Percentiles rank a stretch among this genome's conserved stretches.
These are phyloP conservation scores for Saguinus midas DNA, from an alignment of 2,113 vertebrate genomes.

Conservation along the genomic window DNA sequence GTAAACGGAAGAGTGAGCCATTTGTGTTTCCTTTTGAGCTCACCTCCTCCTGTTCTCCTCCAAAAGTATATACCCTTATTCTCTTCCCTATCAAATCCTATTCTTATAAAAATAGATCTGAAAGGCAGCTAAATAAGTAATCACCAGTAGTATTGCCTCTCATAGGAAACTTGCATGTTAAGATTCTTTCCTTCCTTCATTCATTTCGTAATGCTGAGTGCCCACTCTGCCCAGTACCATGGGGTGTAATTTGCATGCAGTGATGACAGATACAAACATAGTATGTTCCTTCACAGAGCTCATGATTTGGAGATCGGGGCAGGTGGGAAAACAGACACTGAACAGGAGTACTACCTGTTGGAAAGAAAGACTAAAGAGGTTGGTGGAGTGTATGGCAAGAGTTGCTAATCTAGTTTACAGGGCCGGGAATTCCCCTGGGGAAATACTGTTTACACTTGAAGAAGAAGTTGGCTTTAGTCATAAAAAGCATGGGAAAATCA, in stretches of 20 bases:
- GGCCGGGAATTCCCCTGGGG: not conserved
- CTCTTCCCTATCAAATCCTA: not conserved
- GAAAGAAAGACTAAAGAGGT: not conserved
- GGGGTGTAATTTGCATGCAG: accelerated
- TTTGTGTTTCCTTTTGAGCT: not conserved
- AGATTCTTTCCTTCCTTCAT: not conserved
- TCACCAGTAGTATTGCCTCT: not conserved
- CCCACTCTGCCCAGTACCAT: not conserved
- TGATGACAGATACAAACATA: not conserved
- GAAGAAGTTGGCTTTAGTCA: not conserved
- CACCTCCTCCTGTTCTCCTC: not conserved
- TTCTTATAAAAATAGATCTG: not conserved
- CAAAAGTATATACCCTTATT: not conserved
- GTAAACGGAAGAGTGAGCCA: not conserved
- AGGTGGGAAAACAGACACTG: not conserved
- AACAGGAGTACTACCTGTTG: not conserved
- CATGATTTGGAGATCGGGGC: not conserved
- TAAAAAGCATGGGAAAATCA: not conserved
- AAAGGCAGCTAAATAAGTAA: not conserved
- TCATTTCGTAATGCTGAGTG: not conserved
- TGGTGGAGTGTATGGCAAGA: not conserved
- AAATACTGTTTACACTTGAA: not conserved
- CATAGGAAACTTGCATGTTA: not conserved
- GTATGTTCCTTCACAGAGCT: not conserved
- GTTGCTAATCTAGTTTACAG: not conserved